phyloP scores from a whole-genome alignment of 2,113 vertebrate genomes.

The Boleophthalmus pectinirostris region DNA sequence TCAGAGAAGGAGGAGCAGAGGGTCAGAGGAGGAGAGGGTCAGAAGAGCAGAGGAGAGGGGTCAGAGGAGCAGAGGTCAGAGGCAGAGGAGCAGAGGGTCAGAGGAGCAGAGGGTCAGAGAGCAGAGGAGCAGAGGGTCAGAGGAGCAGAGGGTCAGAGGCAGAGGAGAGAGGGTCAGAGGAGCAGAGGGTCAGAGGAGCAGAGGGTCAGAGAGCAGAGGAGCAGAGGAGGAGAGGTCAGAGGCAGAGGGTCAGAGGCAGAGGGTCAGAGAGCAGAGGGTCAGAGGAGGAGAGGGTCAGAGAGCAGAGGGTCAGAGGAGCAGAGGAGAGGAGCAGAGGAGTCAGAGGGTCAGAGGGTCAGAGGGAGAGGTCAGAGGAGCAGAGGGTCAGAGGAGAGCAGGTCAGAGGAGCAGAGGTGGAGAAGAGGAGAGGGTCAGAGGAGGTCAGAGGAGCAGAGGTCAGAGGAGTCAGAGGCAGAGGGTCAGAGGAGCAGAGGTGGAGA shows the following conservation, averaged over 20 bases:
- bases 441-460: not conserved
- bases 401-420: not conserved
- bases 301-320: not conserved
- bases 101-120: not conserved
- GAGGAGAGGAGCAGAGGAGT: not conserved
- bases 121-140: not conserved
- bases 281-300: constrained; percentile 5
- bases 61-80: not conserved
- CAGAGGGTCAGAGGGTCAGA: not conserved
- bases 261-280: not conserved
- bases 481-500: not conserved
- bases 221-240: no score
- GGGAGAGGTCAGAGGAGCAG: constrained; percentile 16
- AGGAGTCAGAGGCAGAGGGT: no score
- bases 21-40: not conserved
- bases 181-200: not conserved
- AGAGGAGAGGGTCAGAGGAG: not conserved
- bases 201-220: not conserved
- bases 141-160: not conserved
- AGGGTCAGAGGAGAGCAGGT: not conserved
- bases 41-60: not conserved
- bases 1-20: not conserved
- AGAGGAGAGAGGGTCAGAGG: not conserved
- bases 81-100: constrained; percentile 1
- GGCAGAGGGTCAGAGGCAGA: not conserved